These are phyloP conservation scores for Eristalinus sepulchralis DNA, from an alignment of 2,888 invertebrate species.

Conservation along the genomic window DNA sequence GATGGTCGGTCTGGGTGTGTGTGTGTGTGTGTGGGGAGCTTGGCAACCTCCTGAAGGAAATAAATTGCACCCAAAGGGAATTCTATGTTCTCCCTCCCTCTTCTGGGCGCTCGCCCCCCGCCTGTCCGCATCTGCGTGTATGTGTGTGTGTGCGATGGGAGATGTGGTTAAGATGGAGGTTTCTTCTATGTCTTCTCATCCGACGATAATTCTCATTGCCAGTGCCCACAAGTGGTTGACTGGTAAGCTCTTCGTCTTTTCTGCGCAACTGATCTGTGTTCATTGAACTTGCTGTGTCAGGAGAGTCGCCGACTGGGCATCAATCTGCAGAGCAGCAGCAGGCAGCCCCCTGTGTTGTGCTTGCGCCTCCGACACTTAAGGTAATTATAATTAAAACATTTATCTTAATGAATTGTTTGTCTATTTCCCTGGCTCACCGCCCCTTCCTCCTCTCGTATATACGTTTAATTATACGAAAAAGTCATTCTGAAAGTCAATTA, in stretches of 20 bases:
- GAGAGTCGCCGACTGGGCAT: not conserved
- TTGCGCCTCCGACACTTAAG: not conserved
- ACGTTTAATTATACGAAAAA: slow-evolving; percentile 17
- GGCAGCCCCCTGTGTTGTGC: not conserved
- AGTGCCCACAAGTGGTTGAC: not conserved
- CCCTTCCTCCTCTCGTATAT: not conserved
- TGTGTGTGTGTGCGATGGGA: slow-evolving; percentile 26
- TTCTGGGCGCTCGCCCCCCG: too few species aligned
- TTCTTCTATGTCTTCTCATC: not conserved
- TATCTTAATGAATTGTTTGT: slow-evolving; percentile 43
- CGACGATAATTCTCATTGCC: too few species aligned
- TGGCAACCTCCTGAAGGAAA: slow-evolving; percentile 59
- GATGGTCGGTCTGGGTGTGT: too few species aligned
- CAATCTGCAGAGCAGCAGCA: not conserved
- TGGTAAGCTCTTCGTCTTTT: slow-evolving; percentile 4
- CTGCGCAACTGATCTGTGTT: slow-evolving; percentile 43
- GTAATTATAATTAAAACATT: slow-evolving; percentile 56
- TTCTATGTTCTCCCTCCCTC: not conserved
- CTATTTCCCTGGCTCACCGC: not conserved
- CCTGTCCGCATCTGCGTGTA: not conserved
- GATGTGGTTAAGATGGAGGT: slow-evolving; percentile 6
- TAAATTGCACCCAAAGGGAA: slow-evolving; percentile 60
- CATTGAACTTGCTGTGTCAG: slow-evolving; percentile 56
- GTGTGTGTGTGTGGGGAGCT: not conserved
- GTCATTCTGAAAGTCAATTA: slow-evolving; percentile 48